Base-by-base conservation (phyloP, 1,140 invertebrate genomes). In the Ridgeia piscesae region DNA sequence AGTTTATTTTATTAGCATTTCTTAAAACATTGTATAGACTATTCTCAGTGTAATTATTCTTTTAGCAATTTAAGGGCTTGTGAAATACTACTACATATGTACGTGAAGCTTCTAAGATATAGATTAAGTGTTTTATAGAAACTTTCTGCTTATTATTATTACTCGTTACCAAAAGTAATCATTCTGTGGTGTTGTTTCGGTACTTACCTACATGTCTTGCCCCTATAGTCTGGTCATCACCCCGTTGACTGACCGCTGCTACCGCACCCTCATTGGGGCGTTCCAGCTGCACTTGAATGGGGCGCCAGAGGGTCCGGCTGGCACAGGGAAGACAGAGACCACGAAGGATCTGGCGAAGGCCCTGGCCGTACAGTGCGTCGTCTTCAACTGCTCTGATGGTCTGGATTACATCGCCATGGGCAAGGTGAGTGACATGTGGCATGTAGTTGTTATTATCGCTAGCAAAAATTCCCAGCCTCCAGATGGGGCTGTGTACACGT, bases 331-430 rank as follows among this genome's bases (percentile, higher is more conserved):
- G 93, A 96, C 96, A 77, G 96, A 96, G 93, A 96, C 96, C 9
- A 96, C 96, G 0, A 96, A 96, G 94, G 96, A 96, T 94, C 93
- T 96, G 77, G 96, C 96, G 90, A 96, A 96, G 93, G 96, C 96
- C 42, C 89, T 96, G 21, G 96, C 96, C 92, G 96, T 96, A 34
- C 96, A 96, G 94, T 96, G 96, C 95, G 95, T 96, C 6, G 96
- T 96, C 31, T 96, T 96, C 94, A 96, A 96, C 94, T 96, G 96
- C 92, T 96, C 96, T 34, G 96, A 96, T 94, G 96, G 96, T 93
- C 93, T 96, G 42, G 96, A 96, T 93, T 96, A 96, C 93, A 95
- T 96, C 92, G 96, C 96, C 92, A 96, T 96, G 96, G 96, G 96
- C 50, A 96, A 96, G 94, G 95, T 96, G 91, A 91, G 93, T 91